Base-by-base conservation (phyloP, 2,113 vertebrate species). In the Stictonetta naevosa region DNA sequence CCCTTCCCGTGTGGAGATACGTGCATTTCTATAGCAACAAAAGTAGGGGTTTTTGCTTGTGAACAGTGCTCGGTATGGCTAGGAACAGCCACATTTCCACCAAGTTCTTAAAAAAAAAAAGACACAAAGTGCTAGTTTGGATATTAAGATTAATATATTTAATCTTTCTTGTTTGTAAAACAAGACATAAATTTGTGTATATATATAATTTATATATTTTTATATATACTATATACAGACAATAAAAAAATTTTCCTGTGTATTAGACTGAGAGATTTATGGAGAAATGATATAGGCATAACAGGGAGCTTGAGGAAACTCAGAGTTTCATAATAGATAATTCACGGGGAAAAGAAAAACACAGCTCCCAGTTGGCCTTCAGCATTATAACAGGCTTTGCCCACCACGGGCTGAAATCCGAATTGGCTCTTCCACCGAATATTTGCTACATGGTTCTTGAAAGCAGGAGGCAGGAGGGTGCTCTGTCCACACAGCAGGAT, bases 151-250 rank as follows among this genome's bases (percentile, higher is more conserved):
- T 83, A 90, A 94, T 96, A 96, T 95, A 96, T 98, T 98, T 97
- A 97, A 96, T 98, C 95, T 96, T 93, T 94, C 95, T 96, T 96
- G 94, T 96, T 96, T 96, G 95, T 95, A 96, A 97, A 97, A 96
- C 96, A 97, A 97, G 96, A 97, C 96, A 97, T 96, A 96, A 97
- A 96, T 94, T 93, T 96, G 78, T 94, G 67, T 96, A 66, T 95
- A 89, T 97, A 93, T 96, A 96, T 94, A 96, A 93, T 95, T 81
- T 95, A 92, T 96, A 92, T 97, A 86, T 86, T 36, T 71, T 66
- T 84, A 95, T 97, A 93, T 95, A 95, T 96, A 97, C 73, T 95
- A 95, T 97, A 91, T 97, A 97, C 96, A 97, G 88, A 86, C 74
- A 56, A 95, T 94, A 94, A 96, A 97, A 97, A 97, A 96, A 21